phyloP scores from a whole-genome alignment of 1,140 invertebrate genomes.

The Drosophila prosaltans region DNA sequence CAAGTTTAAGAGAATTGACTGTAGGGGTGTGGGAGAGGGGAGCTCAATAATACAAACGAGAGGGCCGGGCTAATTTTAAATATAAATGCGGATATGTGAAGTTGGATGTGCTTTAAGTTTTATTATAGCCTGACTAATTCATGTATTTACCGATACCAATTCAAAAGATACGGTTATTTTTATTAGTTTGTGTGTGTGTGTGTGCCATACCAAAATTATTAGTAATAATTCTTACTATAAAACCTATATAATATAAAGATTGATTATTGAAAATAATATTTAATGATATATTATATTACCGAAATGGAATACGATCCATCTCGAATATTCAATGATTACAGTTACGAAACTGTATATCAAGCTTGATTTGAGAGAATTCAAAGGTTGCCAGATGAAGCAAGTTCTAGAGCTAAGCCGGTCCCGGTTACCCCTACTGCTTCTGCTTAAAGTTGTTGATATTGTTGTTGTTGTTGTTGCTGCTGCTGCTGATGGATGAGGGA shows the following conservation, averaged over 20 bases:
- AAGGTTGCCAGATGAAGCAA: constrained; percentile 1
- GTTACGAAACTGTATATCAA: no score
- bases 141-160: no score
- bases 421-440: background rate
- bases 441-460: background rate
- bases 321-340: no score
- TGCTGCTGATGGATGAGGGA: background rate
- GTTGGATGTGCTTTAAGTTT: no score
- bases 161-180: no score
- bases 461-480: background rate
- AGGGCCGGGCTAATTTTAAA: constrained; percentile 1
- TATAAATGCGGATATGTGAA: background rate
- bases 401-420: constrained; percentile 8
- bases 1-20: background rate
- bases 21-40: background rate
- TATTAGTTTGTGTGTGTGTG: no score
- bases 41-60: background rate
- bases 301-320: no score
- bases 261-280: no score
- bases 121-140: no score
- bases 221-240: background rate
- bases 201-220: background rate
- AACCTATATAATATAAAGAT: no score
- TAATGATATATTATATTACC: no score
- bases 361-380: background rate